Evolutionary conservation across 2,888 invertebrate species (phyloP).

Genomic region (Cantharis rustica): DNA sequence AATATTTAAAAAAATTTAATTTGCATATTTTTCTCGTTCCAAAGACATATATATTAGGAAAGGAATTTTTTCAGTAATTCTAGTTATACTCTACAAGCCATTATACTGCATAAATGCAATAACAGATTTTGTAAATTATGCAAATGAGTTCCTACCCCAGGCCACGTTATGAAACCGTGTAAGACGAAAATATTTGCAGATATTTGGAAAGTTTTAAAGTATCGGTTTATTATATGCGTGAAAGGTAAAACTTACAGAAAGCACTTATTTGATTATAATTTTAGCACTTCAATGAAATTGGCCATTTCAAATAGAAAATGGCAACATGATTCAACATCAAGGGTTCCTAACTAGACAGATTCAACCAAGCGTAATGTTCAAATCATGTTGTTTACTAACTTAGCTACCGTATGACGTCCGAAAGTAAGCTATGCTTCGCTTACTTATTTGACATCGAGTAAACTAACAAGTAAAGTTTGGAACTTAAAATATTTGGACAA

Average conservation of each 20-base stretch:
- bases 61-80: not conserved
- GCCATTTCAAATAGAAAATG: not conserved
- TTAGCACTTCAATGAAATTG: not conserved
- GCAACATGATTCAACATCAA: not conserved
- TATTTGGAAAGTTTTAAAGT: not conserved
- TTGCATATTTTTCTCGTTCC: slow-evolving; percentile 40
- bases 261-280: not conserved
- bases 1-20: slow-evolving; percentile 39
- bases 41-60: slow-evolving; percentile 14
- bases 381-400: not conserved
- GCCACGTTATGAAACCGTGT: not conserved
- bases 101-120: not conserved
- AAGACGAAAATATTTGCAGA: not conserved
- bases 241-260: not conserved
- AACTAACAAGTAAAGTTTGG: not conserved
- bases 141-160: not conserved
- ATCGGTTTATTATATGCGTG: not conserved
- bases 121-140: not conserved
- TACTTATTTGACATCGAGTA: not conserved
- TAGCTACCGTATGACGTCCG: not conserved
- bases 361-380: not conserved
- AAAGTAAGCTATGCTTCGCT: not conserved
- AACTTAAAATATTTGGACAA: not conserved
- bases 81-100: not conserved
- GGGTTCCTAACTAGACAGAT: not conserved